phyloP scores from a whole-genome alignment of 2,888 invertebrate species.

The Polyommatus icarus region DNA sequence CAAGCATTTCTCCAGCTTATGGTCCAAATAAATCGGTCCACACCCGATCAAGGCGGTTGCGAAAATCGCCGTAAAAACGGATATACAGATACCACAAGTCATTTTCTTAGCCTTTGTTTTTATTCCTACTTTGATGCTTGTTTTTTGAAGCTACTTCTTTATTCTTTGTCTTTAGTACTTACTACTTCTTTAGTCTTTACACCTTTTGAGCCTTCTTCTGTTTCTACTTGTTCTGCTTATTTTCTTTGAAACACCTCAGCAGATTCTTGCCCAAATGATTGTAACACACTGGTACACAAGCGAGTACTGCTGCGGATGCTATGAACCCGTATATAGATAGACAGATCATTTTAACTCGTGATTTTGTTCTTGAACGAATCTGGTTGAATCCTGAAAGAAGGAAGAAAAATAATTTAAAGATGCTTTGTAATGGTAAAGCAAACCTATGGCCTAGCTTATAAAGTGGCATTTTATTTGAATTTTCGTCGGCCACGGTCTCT shows the following conservation, averaged over 20 bases:
- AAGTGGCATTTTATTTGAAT: too few relatives aligned
- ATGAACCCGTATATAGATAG: slow-evolving; percentile 66
- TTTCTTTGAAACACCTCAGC: slow-evolving; percentile 59
- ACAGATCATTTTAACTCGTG: slow-evolving; percentile 66
- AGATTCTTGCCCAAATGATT: slow-evolving; percentile 58
- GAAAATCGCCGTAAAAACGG: slow-evolving; percentile 2
- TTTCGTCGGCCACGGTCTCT: too few relatives aligned
- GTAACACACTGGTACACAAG: slow-evolving; percentile 68
- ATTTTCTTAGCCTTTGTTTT: background rate
- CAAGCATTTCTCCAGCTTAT: background rate
- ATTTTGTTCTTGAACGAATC: background rate
- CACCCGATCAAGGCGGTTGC: background rate
- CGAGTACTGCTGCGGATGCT: slow-evolving; percentile 64
- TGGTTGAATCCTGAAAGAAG: background rate
- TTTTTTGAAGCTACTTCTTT: background rate
- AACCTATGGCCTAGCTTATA: too few relatives aligned
- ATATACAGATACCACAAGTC: slow-evolving; percentile 3
- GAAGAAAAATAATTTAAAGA: background rate
- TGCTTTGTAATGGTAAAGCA: too few relatives aligned
- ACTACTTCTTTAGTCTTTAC: too few relatives aligned
- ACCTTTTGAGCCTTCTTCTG: background rate
- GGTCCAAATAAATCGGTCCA: background rate
- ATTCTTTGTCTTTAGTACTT: background rate
- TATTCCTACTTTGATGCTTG: background rate
- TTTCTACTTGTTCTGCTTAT: slow-evolving; percentile 48